A percentile compares a stretch with the other conserved stretches of the same genome.
These are phyloP conservation scores for Nothocercus julius DNA, from an alignment of 2,113 vertebrate species.

Conservation along the genomic window DNA sequence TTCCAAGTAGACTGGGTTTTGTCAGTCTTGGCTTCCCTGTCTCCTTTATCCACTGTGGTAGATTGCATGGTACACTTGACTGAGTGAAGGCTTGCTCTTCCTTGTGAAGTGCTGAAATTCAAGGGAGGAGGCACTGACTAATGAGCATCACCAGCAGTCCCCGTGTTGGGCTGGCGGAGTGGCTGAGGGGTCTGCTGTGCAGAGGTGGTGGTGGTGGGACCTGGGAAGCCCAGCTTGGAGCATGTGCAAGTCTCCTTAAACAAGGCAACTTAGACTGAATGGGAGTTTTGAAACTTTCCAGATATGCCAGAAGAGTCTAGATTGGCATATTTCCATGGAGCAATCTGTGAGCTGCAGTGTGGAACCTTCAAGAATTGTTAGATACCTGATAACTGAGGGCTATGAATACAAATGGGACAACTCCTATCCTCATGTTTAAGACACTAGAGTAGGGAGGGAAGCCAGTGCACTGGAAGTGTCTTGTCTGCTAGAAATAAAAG, in stretches of 20 bases:
- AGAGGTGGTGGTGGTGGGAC: background rate
- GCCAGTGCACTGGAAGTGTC: fast-evolving
- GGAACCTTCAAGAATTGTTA: background rate
- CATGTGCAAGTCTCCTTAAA: background rate
- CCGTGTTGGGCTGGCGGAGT: background rate
- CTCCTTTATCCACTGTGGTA: background rate
- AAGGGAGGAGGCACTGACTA: background rate
- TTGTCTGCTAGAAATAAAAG: background rate
- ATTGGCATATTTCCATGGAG: fast-evolving
- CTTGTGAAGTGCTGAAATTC: background rate
- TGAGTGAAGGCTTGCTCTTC: background rate
- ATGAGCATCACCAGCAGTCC: background rate
- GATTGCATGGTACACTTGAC: background rate
- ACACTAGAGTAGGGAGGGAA: background rate
- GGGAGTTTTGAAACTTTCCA: background rate
- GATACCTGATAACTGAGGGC: background rate
- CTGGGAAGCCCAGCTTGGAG: background rate
- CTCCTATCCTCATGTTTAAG: background rate
- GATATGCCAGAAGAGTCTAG: background rate
- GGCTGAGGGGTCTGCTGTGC: background rate
- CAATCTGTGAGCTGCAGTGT: fast-evolving
- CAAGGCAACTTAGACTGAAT: background rate
- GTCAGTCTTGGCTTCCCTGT: background rate
- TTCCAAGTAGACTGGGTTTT: background rate
- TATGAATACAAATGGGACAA: background rate